phyloP scores from a whole-genome alignment of 2,113 vertebrate genomes.

The Pseudopodoces humilis region DNA sequence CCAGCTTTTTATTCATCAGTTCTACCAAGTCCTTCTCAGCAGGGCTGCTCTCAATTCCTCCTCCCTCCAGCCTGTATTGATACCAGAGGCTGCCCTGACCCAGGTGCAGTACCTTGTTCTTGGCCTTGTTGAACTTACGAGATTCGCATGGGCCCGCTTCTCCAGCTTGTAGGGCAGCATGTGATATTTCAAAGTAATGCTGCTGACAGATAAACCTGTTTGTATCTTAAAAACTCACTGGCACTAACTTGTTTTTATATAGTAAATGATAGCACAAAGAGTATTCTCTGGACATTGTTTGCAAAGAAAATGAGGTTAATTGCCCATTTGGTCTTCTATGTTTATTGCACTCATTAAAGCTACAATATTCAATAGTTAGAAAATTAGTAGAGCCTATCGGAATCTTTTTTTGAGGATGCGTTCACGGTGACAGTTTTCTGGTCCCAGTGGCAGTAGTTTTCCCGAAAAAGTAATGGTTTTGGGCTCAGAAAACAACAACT shows the following conservation, averaged over 20 bases:
- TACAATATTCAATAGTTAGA: neutral
- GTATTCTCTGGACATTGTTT: neutral
- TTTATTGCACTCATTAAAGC: slow-evolving; percentile 19
- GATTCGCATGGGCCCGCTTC: neutral
- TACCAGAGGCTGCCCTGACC: neutral
- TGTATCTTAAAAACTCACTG: neutral
- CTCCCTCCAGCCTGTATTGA: neutral
- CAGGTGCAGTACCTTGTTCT: neutral
- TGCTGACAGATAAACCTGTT: neutral
- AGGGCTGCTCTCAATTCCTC: neutral
- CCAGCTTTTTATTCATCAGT: neutral
- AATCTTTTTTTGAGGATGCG: neutral
- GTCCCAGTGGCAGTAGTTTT: neutral
- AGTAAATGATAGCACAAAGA: neutral
- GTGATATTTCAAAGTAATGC: neutral
- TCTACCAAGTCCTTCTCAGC: neutral
- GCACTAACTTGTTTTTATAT: neutral
- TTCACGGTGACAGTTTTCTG: neutral
- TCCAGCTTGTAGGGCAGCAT: neutral
- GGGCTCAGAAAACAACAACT: neutral
- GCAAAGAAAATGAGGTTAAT: neutral
- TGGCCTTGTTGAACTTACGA: neutral
- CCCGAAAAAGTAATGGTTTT: neutral
- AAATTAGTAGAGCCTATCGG: neutral
- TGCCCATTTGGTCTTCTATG: neutral